Evolutionary conservation across 2,113 vertebrate genomes (phyloP).

Genomic region (Ploceus nigricollis): DNA sequence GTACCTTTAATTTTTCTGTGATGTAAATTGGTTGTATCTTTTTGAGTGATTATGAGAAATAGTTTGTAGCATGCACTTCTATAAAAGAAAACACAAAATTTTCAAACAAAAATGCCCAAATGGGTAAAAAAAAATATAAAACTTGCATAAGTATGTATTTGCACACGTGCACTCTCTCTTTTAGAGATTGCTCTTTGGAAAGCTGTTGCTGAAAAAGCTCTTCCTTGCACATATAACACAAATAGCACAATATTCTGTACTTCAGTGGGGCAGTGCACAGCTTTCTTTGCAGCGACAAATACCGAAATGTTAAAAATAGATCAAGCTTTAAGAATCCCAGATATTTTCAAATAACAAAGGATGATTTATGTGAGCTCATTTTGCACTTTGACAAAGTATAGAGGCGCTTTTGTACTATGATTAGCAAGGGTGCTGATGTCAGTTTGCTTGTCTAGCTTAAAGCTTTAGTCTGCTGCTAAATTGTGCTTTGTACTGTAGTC

Average conservation of each 20-base stretch:
- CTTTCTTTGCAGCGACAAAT: slow-evolving; percentile 36
- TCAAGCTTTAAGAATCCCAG: slow-evolving; percentile 81
- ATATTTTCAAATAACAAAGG: slow-evolving; percentile 88
- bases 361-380: slow-evolving; percentile 76
- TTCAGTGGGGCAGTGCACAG: neutral
- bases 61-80: neutral
- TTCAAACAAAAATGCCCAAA: neutral
- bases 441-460: slow-evolving; percentile 75
- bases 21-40: neutral
- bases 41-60: neutral
- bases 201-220: neutral
- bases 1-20: neutral
- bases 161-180: neutral
- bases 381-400: slow-evolving; percentile 75
- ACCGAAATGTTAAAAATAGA: slow-evolving; percentile 81
- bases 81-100: neutral
- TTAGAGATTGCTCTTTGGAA: neutral
- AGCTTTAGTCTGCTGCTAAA: slow-evolving; percentile 80
- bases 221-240: neutral
- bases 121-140: neutral
- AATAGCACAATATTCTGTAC: neutral
- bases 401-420: slow-evolving; percentile 81
- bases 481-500: slow-evolving; percentile 81
- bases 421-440: slow-evolving; percentile 82
- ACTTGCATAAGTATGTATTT: fast-evolving